Conservation (phyloP, 1,140 invertebrate genomes). For the Drosophila dunni region DNA sequence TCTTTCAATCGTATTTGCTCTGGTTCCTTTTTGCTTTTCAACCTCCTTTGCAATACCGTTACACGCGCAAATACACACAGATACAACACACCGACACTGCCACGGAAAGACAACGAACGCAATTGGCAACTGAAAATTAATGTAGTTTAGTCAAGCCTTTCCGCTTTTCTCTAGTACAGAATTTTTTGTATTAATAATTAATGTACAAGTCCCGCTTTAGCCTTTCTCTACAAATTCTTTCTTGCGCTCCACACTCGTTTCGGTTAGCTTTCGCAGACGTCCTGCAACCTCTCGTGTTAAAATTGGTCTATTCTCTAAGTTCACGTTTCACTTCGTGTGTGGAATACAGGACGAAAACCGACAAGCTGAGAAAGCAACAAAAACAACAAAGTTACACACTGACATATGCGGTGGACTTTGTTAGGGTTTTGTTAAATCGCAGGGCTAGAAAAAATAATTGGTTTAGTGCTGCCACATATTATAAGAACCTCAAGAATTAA, state of each 20-base stretch:
- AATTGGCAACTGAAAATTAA: constrained; percentile 26
- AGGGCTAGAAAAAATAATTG: not conserved
- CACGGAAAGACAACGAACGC: constrained; percentile 29
- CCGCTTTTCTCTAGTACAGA: not conserved
- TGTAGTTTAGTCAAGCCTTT: constrained; percentile 21
- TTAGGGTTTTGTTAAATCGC: constrained; percentile 25
- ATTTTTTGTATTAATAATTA: constrained; percentile 43
- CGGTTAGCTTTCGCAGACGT: constrained; percentile 65
- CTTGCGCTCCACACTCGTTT: constrained; percentile 62
- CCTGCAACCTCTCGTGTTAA: constrained; percentile 71
- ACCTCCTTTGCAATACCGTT: constrained; percentile 59
- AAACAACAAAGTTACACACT: constrained; percentile 38
- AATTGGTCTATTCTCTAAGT: constrained; percentile 53
- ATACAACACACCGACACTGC: too few relatives aligned
- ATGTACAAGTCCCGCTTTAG: constrained; percentile 40
- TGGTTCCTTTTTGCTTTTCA: constrained; percentile 48
- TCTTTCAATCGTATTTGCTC: constrained; percentile 6
- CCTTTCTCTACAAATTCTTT: constrained; percentile 66
- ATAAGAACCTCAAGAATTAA: not conserved
- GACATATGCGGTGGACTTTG: constrained; percentile 10
- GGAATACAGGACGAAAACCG: constrained; percentile 24
- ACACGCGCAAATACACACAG: constrained; percentile 11
- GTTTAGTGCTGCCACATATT: not conserved
- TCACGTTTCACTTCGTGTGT: constrained; percentile 18
- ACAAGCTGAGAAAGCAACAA: constrained; percentile 14